Base-by-base conservation (phyloP, 1,140 invertebrate genomes). In the Drosophila novamexicana region DNA sequence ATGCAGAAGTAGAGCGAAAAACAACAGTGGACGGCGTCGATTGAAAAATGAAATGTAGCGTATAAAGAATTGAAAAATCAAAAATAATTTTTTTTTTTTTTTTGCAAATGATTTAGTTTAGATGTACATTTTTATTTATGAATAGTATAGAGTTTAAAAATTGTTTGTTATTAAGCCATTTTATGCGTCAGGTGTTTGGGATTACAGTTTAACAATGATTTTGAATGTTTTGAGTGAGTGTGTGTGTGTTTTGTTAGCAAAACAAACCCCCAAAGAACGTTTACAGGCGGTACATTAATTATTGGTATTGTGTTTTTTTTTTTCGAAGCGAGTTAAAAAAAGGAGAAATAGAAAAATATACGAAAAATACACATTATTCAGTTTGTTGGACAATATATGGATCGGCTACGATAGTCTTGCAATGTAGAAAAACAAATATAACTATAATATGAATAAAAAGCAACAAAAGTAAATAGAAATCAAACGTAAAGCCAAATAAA, bases 311-410 rank as follows among this genome's bases (percentile, higher is more conserved):
- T 54, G 69, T 77, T 65, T 69, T 84, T 62, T 22, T 39, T 52
- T 72, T 62, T 75, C 67, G 79, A 86, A 86, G 83, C 83, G 77
- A 89, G 84, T 88, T 80, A 88, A 88, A 88, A 88, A 29, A 86
- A 86, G 82, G 84, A 89, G 84, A 89, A 86, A 89, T 89, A 89
- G 84, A 89, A 88, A 77, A 88, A 89, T 88, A 86, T 86, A 88
- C 69, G 80, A 80, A 88, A 79, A 83, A 79, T 83, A 77, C 77
- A 89, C 80, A 88, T 88, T 88, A 88, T 88, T 88, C 79, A 82
- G 73, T 75, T 89, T 79, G 83, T 76, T 89, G 68, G 66, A 77
- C 77, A 89, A 74, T 83, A 72, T 79, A 63, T 68, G 69, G 50
- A 65, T 76, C 63, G 50, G 53, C 44, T 72, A 81, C 63, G 63